Conservation (phyloP, 1,140 invertebrate genomes). For the Papilio helenus region DNA sequence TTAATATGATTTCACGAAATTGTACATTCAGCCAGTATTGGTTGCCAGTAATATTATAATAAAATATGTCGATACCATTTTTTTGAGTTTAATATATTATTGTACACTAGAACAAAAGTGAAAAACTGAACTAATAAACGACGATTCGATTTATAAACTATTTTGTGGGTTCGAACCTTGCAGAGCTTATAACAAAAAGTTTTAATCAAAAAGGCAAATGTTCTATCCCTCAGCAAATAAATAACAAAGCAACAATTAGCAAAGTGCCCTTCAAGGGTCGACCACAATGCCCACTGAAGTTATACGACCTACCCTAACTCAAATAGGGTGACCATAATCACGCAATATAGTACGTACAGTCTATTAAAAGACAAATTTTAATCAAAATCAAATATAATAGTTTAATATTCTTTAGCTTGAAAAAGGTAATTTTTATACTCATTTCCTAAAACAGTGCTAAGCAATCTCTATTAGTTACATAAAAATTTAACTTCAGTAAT, state of each 20-base stretch:
- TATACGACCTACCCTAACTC: constrained; percentile 41
- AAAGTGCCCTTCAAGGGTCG: constrained; percentile 44
- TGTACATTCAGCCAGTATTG: not conserved
- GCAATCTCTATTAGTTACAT: no score
- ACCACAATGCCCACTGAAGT: constrained; percentile 40
- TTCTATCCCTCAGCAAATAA: constrained; percentile 43
- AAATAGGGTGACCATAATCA: constrained; percentile 36
- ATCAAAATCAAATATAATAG: no score
- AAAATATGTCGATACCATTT: no score
- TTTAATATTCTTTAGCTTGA: no score
- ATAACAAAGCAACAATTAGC: constrained; percentile 58
- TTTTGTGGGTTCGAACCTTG: not conserved
- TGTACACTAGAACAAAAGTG: no score
- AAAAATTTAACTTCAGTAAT: no score
- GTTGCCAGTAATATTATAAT: not conserved
- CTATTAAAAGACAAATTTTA: no score
- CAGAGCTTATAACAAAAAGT: constrained; percentile 17
- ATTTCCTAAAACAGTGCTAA: no score
- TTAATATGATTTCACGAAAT: not conserved
- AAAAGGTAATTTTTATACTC: no score
- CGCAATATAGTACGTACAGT: not conserved
- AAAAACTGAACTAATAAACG: no score
- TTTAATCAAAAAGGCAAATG: constrained; percentile 48
- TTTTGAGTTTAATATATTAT: no score
- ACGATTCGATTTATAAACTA: not conserved